Evolutionary conservation across 2,113 vertebrate species (phyloP).

Genomic region (Tiliqua scincoides): DNA sequence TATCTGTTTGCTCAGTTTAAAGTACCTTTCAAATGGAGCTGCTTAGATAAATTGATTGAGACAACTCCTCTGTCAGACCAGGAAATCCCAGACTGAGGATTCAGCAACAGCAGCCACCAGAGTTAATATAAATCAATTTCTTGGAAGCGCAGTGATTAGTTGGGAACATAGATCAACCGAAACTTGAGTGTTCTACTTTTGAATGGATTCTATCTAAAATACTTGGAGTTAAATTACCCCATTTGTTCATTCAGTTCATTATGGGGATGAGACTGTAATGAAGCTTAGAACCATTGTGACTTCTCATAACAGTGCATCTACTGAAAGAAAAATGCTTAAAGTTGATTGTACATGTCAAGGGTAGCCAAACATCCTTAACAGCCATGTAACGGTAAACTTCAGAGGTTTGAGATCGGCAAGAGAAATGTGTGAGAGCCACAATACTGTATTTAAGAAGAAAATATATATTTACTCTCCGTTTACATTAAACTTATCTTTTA

Average conservation of each 20-base stretch:
- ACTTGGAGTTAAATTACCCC: neutral
- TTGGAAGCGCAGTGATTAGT: neutral
- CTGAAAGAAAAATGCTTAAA: neutral
- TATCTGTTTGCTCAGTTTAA: neutral
- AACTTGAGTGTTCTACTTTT: neutral
- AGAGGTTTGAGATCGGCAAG: too few species aligned
- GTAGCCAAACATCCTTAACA: too few species aligned
- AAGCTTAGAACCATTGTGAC: neutral
- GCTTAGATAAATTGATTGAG: neutral
- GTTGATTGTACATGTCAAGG: neutral
- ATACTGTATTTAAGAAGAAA: too few species aligned
- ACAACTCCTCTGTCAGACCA: neutral
- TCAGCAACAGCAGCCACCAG: neutral
- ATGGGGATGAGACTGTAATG: neutral
- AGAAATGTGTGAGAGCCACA: too few species aligned
- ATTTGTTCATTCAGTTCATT: neutral
- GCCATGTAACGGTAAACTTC: too few species aligned
- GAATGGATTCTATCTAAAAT: neutral
- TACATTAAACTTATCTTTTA: too few species aligned
- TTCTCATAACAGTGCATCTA: neutral
- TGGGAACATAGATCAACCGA: neutral
- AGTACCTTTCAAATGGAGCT: neutral
- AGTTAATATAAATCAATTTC: neutral
- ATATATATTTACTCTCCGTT: too few species aligned
- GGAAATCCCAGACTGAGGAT: neutral